Evolutionary conservation across 1,140 invertebrate genomes (phyloP), one percentile per base, ranked within the genome.

Genomic region (Tetragonula clypearis): DNA sequence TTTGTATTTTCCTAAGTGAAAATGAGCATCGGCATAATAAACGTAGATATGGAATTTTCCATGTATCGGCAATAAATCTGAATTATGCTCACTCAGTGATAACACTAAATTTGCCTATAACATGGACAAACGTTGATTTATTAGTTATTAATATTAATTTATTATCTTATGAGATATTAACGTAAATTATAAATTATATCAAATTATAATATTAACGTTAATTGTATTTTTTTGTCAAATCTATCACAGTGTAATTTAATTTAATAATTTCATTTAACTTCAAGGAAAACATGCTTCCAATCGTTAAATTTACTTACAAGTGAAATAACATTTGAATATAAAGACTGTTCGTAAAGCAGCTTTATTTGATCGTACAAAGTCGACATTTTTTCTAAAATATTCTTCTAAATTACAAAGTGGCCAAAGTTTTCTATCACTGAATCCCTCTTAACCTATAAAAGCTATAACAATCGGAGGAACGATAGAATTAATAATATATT

Each of bases 21-120:
- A 97, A 62, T 97, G 94, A 30, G 97, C 96, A 91, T 97, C 96
- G 6, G 96, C 97, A 93, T 96, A 96, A 91, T 96, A 96, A 65
- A 97, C 95, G 75, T 96, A 95, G 49, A 96, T 95, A 87, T 97
- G 96, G 88, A 97, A 97, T 91, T 96, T 96, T 66, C 95, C 94
- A 58, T 95, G 91, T 11, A 95, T 93, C 17, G 95, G 94, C 15
- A 96, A 91, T 41, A 96, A 88, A 79, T 97, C 96, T 66, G 94
- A 93, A 90, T 96, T 96, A 90, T 97, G 96, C 69, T 97, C 97
- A 92, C 94, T 96, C 55, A 96, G 90, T n/a, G 96, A 96, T 79
- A 97, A 92, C 68, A 96, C 95, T 90, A 97, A 93, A 88, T 96
- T 96, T 41, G 96, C 96, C 96, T 97, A 90, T 87, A 96, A 95